These are phyloP conservation scores for Anolis apletophallus DNA, from an alignment of 2,797 vertebrate genomes.

Conservation along the genomic window DNA sequence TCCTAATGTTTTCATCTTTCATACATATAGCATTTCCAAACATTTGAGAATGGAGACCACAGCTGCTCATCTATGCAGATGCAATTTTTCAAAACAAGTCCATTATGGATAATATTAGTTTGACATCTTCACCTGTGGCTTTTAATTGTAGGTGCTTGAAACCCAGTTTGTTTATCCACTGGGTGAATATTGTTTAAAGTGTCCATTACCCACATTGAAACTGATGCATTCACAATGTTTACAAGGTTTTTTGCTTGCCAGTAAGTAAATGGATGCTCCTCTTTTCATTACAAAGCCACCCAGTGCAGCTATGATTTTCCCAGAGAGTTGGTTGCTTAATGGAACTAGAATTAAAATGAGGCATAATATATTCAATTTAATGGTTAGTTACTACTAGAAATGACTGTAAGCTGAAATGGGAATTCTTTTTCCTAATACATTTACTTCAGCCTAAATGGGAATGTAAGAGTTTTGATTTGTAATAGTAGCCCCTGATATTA, in stretches of 20 bases:
- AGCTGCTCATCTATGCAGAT: background rate
- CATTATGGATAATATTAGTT: constrained; percentile 27
- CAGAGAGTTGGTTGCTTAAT: constrained; percentile 41
- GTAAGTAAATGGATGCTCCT: background rate
- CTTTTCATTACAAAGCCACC: constrained; percentile 34
- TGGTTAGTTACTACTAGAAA: constrained; percentile 52
- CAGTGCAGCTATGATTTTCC: constrained; percentile 49
- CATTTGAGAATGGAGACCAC: background rate
- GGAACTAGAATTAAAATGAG: constrained; percentile 59
- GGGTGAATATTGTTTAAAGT: constrained; percentile 24
- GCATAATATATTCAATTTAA: constrained; percentile 53
- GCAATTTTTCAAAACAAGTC: background rate
- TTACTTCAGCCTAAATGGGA: constrained; percentile 12
- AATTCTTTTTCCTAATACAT: constrained; percentile 21
- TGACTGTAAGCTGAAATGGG: constrained; percentile 11
- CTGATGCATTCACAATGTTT: background rate
- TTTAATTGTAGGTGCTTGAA: background rate
- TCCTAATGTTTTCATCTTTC: background rate
- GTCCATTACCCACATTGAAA: background rate
- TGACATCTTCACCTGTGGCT: background rate
- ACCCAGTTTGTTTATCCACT: background rate
- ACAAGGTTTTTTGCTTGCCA: background rate
- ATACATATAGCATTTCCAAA: background rate
- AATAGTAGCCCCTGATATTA: background rate
- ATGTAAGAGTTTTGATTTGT: constrained; percentile 27